A percentile compares a stretch with the other conserved stretches of the same genome.
phyloP scores from a whole-genome alignment of 2,113 vertebrate species.

The Tyto alba region DNA sequence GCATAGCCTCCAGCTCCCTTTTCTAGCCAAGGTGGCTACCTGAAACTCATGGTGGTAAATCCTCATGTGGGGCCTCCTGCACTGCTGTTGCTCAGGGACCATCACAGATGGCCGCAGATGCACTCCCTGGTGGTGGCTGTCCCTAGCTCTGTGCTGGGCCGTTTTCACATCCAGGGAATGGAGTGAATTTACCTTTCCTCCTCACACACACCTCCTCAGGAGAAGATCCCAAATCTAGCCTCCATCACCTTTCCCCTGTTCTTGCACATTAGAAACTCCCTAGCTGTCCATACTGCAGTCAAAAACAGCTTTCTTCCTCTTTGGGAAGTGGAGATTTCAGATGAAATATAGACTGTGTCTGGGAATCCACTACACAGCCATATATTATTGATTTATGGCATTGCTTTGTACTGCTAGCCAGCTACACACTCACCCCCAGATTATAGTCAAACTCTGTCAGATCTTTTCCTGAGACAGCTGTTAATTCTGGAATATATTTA shows the following conservation, averaged over 20 bases:
- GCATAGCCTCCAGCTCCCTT: neutral
- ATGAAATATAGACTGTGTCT: neutral
- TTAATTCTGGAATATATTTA: neutral
- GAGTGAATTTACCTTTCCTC: neutral
- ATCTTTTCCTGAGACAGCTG: neutral
- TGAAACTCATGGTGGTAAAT: neutral
- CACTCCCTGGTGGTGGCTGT: neutral
- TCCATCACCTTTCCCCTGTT: neutral
- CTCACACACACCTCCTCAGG: accelerated
- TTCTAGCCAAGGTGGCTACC: neutral
- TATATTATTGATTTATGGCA: neutral
- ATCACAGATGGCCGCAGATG: neutral
- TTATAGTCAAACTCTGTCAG: neutral
- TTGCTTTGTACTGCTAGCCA: neutral
- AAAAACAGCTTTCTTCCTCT: neutral
- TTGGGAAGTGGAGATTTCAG: neutral
- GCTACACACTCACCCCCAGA: neutral
- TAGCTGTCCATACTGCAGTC: neutral
- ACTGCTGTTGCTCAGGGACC: neutral
- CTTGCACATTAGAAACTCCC: neutral
- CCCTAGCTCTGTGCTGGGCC: neutral
- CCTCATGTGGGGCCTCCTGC: neutral
- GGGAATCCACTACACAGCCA: neutral
- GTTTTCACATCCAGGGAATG: neutral
- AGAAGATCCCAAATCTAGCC: neutral